Evolutionary conservation across 2,888 invertebrate species (phyloP).

Genomic region (Thyatira batis): DNA sequence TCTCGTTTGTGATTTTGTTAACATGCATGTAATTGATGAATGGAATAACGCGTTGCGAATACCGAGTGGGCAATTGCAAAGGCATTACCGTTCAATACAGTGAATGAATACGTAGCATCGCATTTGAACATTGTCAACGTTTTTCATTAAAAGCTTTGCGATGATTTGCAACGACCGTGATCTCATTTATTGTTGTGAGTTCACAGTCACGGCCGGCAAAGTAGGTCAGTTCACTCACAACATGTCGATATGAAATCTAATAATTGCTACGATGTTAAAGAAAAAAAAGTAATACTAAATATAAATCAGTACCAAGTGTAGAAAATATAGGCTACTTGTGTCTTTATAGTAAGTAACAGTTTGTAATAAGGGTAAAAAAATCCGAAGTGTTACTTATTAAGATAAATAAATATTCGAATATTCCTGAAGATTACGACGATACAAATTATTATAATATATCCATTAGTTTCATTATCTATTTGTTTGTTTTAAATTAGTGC

Average conservation of each 20-base stretch:
- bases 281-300: too few species aligned
- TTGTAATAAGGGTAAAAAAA: too few species aligned
- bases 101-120: constrained; percentile 16
- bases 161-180: constrained; percentile 26
- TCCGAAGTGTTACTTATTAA: too few species aligned
- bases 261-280: too few species aligned
- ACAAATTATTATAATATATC: too few species aligned
- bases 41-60: constrained; percentile 1
- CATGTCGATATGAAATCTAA: background rate
- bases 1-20: background rate
- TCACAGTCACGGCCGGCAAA: constrained; percentile 38
- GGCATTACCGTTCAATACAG: background rate
- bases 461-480: too few species aligned
- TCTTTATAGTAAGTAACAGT: too few species aligned
- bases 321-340: too few species aligned
- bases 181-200: constrained; percentile 33
- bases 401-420: too few species aligned
- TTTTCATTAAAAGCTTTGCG: constrained; percentile 4
- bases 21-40: background rate
- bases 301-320: too few species aligned
- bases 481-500: too few species aligned
- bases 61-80: background rate
- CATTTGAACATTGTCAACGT: constrained; percentile 18
- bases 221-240: constrained; percentile 6
- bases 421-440: too few species aligned